Base-by-base conservation (phyloP, 1,140 invertebrate genomes). In the Leptoteleia sp. region DNA sequence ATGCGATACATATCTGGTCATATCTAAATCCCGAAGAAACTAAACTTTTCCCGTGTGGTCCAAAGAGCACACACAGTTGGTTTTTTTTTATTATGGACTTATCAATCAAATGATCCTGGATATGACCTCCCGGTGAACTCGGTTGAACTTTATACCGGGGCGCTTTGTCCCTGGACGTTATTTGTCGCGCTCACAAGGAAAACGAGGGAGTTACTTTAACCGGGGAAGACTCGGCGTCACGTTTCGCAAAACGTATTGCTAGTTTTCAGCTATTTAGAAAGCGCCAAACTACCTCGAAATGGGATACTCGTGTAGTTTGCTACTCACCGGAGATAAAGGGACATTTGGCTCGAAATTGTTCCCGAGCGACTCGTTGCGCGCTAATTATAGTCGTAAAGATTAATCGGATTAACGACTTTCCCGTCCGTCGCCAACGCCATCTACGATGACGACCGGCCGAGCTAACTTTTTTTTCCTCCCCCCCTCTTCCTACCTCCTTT, bases 381-480 rank as follows among this genome's bases (percentile, higher is more conserved):
- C 80, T 87, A 87, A 88, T 88, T 86, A 84, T 79, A 81, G 78
- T 85, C 86, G 83, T 86, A 87, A 86, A 87, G 84, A 86, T 85
- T 87, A 87, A 85, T 88, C 83, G 81, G 85, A 87, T 86, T 85
- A 85, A 85, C 82, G 80, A 47, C 82, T 70, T 33, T 37, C 64
- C 52, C 62, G 42, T 43, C 13, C 33, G 42, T 37, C 29, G 55
- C 37, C n/a, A 61, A 11, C 50, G 65, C 54, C 54, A 70, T 70
- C 65, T 70, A 54, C 17, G 12, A 38, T 12, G 31, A 8, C 37
- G 17, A 33, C n/a, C n/a, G n/a, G n/a, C n/a, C n/a, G n/a, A n/a
- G n/a, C n/a, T n/a, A n/a, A n/a, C n/a, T n/a, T n/a, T n/a, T n/a
- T n/a, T n/a, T n/a, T n/a, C n/a, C n/a, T n/a, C n/a, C n/a, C n/a